A percentile compares a stretch with the other conserved stretches of the same genome.
These are phyloP conservation scores for Rhagoletis zephyria DNA, from an alignment of 1,140 invertebrate species.

Conservation along the genomic window DNA sequence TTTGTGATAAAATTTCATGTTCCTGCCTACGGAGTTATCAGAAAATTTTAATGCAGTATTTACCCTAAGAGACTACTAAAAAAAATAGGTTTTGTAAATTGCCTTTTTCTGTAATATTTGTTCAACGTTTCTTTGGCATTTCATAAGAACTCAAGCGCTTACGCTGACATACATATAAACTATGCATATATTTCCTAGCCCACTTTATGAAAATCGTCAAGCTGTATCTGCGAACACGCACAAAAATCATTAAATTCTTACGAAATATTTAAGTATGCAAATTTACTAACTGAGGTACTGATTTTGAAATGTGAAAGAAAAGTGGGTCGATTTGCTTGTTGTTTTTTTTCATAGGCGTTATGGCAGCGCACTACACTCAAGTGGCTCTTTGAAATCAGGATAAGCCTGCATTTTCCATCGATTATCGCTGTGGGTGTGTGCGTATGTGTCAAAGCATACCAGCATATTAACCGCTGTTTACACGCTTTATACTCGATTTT, in stretches of 20 bases:
- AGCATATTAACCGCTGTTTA: not conserved
- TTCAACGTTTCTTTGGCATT: too few relatives aligned
- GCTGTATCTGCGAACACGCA: not conserved
- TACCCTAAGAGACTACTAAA: too few relatives aligned
- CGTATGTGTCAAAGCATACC: not conserved
- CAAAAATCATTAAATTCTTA: constrained; percentile 25
- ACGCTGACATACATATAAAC: too few relatives aligned
- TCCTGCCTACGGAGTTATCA: too few relatives aligned
- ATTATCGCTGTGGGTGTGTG: not conserved
- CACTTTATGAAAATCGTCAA: not conserved
- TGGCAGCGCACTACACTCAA: too few relatives aligned
- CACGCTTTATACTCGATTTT: not conserved
- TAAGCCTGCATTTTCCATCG: not conserved
- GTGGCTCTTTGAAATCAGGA: not conserved
- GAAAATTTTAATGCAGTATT: too few relatives aligned
- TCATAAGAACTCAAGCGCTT: too few relatives aligned
- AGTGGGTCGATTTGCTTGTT: too few relatives aligned
- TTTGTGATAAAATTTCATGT: too few relatives aligned
- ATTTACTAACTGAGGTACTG: not conserved
- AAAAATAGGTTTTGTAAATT: too few relatives aligned
- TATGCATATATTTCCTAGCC: not conserved
- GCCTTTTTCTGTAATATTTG: too few relatives aligned
- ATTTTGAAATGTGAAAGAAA: not conserved
- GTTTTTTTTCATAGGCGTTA: too few relatives aligned
- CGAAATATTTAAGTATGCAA: constrained; percentile 23